Evolutionary conservation across 2,888 invertebrate species (phyloP).

Genomic region (Plutella xylostella): DNA sequence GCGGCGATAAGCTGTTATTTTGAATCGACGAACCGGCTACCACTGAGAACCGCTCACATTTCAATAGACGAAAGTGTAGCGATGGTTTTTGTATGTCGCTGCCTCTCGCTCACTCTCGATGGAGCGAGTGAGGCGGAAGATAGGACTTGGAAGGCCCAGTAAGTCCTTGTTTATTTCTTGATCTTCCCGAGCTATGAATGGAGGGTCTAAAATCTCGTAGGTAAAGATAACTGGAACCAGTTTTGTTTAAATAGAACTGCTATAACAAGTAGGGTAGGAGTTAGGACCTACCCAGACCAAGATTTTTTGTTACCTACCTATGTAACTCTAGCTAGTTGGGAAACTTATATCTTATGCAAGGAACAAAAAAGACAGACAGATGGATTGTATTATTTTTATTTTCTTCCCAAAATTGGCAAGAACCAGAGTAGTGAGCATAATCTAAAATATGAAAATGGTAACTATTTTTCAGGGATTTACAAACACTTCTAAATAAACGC

Average conservation of each 20-base stretch:
- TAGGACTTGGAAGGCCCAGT: constrained; percentile 16
- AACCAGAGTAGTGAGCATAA: constrained; percentile 64
- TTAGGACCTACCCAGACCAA: too few species aligned
- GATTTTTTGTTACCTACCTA: too few species aligned
- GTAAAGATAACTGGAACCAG: too few species aligned
- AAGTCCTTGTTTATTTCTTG: constrained; percentile 43
- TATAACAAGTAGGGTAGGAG: too few species aligned
- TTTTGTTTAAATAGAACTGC: too few species aligned
- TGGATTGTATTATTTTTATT: constrained; percentile 58
- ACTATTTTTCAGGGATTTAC: constrained; percentile 68
- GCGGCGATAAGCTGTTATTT: too few species aligned
- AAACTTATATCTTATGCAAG: too few species aligned
- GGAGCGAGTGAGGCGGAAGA: constrained; percentile 37
- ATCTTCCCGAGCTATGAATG: background rate
- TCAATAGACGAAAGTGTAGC: constrained; percentile 67
- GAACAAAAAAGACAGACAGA: constrained; percentile 28
- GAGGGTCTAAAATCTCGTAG: too few species aligned
- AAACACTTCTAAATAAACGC: constrained; percentile 47
- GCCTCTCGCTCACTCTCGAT: constrained; percentile 40
- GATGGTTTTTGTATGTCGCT: constrained; percentile 66
- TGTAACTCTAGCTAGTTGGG: too few species aligned
- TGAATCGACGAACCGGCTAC: constrained; percentile 44
- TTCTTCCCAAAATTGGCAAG: constrained; percentile 62
- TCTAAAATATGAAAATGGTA: constrained; percentile 62
- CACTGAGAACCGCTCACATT: constrained; percentile 63